These are phyloP conservation scores for Lethenteron reissneri DNA, from an alignment of 2,113 vertebrate species.

Conservation along the genomic window DNA sequence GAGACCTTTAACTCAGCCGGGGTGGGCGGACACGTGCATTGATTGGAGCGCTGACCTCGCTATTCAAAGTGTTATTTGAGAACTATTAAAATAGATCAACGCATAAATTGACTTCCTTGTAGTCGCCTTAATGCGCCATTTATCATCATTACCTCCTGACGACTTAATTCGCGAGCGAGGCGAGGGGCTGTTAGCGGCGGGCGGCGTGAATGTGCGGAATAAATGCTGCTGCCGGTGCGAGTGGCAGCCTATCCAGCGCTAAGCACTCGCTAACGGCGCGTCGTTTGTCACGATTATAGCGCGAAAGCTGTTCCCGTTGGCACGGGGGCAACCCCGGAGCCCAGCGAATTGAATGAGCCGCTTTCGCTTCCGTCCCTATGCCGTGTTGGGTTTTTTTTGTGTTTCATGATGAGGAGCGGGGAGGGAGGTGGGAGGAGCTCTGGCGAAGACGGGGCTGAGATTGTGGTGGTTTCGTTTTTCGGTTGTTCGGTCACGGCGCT, in stretches of 20 bases:
- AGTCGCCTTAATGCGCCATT: slow-evolving; percentile 99
- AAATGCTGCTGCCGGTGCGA: background rate
- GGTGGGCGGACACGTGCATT: slow-evolving; percentile 21
- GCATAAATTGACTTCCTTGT: slow-evolving; percentile 99
- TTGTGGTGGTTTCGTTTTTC: too few species aligned
- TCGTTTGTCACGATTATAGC: background rate
- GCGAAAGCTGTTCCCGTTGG: too few species aligned
- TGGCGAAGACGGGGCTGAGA: too few species aligned
- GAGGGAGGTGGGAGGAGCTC: too few species aligned
- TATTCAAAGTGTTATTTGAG: slow-evolving; percentile 99
- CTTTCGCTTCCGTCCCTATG: too few species aligned
- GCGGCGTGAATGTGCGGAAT: background rate
- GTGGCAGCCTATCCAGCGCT: background rate
- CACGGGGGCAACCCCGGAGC: too few species aligned
- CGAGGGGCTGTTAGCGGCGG: background rate
- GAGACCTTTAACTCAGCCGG: too few species aligned
- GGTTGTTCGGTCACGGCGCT: too few species aligned
- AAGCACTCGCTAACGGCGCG: slow-evolving; percentile 1
- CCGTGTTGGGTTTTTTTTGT: too few species aligned
- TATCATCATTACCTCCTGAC: slow-evolving; percentile 99
- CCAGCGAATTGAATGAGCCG: too few species aligned
- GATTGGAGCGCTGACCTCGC: slow-evolving; percentile 99
- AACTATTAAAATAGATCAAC: slow-evolving; percentile 98
- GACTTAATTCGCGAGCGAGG: slow-evolving; percentile 99
- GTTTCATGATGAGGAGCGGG: too few species aligned